phyloP scores from a whole-genome alignment of 37 sponge, comb jelly and placozoan genomes.

The Hormiphora californensis region DNA sequence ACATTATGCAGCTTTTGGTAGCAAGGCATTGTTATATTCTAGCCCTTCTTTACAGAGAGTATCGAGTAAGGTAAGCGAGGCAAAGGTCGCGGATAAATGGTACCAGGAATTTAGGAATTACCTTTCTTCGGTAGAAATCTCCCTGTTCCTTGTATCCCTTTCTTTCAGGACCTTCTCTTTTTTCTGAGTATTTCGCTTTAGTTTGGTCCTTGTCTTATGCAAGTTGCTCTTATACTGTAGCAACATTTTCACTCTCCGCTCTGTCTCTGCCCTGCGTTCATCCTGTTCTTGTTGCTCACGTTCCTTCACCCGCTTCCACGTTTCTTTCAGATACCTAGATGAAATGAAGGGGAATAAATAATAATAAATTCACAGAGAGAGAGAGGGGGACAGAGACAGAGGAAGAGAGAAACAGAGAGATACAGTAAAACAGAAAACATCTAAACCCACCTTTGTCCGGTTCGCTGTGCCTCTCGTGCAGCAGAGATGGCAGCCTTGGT shows the following conservation, averaged over 20 bases:
- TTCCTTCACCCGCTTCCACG: constrained; percentile 40
- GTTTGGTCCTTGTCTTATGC: constrained; percentile 11
- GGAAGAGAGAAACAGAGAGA: no score
- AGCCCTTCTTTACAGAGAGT: no score
- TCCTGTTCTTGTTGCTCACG: constrained; percentile 10
- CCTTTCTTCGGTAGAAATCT: no score
- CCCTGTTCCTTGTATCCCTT: not conserved
- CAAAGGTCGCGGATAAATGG: no score
- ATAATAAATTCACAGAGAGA: no score
- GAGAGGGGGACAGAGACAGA: no score
- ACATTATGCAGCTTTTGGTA: no score
- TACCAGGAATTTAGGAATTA: no score
- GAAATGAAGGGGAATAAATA: no score
- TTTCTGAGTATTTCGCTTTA: constrained; percentile 11
- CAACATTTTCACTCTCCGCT: constrained; percentile 23
- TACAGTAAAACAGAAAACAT: no score
- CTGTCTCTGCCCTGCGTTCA: not conserved
- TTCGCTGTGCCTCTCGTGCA: constrained; percentile 8
- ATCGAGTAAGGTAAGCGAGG: no score
- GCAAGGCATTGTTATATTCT: no score
- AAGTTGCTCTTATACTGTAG: constrained; percentile 51
- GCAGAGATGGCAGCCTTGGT: constrained; percentile 35
- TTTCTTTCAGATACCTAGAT: constrained; percentile 32
- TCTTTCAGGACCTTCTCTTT: constrained; percentile 10
- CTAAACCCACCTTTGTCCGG: not conserved